Percentiles rank a stretch among this genome's conserved stretches.
phyloP scores from a whole-genome alignment of 2,888 invertebrate genomes.

The Leuctra nigra region DNA sequence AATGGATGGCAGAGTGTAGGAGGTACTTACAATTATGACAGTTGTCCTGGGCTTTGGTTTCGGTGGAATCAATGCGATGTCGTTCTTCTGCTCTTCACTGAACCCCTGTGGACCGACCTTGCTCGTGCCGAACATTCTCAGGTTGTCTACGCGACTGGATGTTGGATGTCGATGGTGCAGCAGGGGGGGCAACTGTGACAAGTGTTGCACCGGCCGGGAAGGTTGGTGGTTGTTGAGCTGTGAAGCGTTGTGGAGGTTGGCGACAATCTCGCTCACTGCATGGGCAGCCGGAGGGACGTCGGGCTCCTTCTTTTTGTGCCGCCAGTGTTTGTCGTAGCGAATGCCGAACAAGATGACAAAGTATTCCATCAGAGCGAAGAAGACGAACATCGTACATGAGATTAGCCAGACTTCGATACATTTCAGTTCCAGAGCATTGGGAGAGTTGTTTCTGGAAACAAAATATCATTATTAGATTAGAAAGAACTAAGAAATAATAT shows the following conservation, averaged over 20 bases:
- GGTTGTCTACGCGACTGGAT: constrained; percentile 25
- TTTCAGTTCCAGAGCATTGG: constrained; percentile 55
- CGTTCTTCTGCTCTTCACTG: constrained; percentile 7
- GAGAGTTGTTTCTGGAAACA: constrained; percentile 52
- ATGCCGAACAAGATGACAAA: constrained; percentile 58
- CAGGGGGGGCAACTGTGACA: constrained; percentile 25
- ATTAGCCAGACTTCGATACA: constrained; percentile 61
- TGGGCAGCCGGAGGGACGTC: constrained; percentile 26
- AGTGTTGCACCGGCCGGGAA: neutral
- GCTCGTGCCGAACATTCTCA: constrained; percentile 27
- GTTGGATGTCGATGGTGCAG: constrained; percentile 21
- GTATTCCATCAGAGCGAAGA: constrained; percentile 55
- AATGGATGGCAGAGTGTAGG: too few relatives aligned
- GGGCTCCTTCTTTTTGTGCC: constrained; percentile 36
- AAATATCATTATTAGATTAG: too few relatives aligned
- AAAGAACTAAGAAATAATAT: too few relatives aligned
- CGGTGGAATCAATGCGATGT: constrained; percentile 8
- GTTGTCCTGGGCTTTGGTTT: constrained; percentile 9
- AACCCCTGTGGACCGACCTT: constrained; percentile 27
- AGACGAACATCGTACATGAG: constrained; percentile 58
- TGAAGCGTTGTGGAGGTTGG: constrained; percentile 39
- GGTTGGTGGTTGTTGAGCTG: constrained; percentile 32
- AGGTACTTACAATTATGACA: constrained; percentile 8
- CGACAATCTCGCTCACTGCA: neutral
- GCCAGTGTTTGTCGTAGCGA: constrained; percentile 58